Percentiles rank a stretch among this genome's conserved stretches.
These are phyloP conservation scores for Petrosia ficiformis DNA, from an alignment of 37 sponge, comb jelly and placozoan genomes.

Conservation along the genomic window DNA sequence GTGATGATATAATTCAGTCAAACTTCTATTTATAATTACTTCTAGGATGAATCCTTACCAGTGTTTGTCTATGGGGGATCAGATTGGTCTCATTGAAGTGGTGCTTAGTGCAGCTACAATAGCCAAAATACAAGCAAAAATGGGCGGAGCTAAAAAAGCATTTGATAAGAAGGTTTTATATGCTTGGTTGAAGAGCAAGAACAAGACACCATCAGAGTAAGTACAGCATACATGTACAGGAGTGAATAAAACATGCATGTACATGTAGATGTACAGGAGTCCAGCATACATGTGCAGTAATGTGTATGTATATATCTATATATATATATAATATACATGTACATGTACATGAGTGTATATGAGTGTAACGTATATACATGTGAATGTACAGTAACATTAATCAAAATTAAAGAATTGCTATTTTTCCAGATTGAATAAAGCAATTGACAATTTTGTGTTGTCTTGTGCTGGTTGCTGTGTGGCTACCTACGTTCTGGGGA, in stretches of 20 bases:
- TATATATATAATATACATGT: too few relatives aligned
- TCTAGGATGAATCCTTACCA: slow-evolving; percentile 89
- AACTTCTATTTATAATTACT: not conserved
- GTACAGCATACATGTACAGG: not conserved
- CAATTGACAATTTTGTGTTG: slow-evolving; percentile 86
- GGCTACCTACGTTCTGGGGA: slow-evolving; percentile 95
- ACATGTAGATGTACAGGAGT: not conserved
- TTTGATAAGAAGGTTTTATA: slow-evolving; percentile 83
- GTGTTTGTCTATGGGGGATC: slow-evolving; percentile 86
- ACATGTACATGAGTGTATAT: too few relatives aligned
- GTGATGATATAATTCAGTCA: too few relatives aligned
- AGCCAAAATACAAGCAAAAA: slow-evolving; percentile 92
- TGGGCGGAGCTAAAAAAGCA: slow-evolving; percentile 78
- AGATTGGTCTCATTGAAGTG: slow-evolving; percentile 92
- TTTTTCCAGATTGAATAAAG: slow-evolving; percentile 60
- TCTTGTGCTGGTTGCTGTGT: slow-evolving; percentile 99
- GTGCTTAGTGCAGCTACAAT: slow-evolving; percentile 83
- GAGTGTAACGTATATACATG: too few relatives aligned
- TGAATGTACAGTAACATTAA: too few relatives aligned
- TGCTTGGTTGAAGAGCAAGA: slow-evolving; percentile 81
- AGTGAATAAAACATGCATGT: not conserved
- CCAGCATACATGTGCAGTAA: not conserved
- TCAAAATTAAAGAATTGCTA: slow-evolving; percentile 5
- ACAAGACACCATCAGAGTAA: slow-evolving; percentile 21
- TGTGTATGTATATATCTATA: too few relatives aligned